Conservation (phyloP, 2,797 vertebrate genomes). For the Pteronotus mesoamericanus region DNA sequence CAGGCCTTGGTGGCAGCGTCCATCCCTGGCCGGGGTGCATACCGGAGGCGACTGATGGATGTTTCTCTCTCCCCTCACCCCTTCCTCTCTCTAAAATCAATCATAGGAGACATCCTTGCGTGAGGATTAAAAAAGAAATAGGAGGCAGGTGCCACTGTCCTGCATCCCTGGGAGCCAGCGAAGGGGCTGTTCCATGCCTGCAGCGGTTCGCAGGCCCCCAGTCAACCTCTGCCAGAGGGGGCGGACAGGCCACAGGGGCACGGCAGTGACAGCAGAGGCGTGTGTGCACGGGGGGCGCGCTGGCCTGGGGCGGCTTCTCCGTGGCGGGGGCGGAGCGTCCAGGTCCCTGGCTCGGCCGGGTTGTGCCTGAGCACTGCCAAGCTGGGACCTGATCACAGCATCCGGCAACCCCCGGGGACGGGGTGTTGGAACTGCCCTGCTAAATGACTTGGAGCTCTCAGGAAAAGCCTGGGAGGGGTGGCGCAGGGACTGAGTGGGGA, state of each 20-base stretch:
- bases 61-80: too few species aligned
- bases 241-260: slow-evolving; percentile 79
- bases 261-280: slow-evolving; percentile 28
- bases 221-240: slow-evolving; percentile 66
- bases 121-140: not conserved
- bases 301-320: slow-evolving; percentile 6
- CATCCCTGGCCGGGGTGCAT: too few species aligned
- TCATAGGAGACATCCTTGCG: too few species aligned
- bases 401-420: slow-evolving; percentile 29
- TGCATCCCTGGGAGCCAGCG: not conserved
- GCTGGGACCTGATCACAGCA: slow-evolving; percentile 36
- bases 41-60: too few species aligned
- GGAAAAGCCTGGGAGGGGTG: not conserved
- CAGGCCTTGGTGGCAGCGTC: too few species aligned
- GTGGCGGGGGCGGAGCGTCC: slow-evolving; percentile 24
- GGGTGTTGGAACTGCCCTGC: not conserved
- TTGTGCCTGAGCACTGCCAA: slow-evolving; percentile 11
- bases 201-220: slow-evolving; percentile 48
- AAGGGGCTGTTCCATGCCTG: slow-evolving; percentile 52
- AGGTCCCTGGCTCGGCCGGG: slow-evolving; percentile 30
- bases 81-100: too few species aligned
- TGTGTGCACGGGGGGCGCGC: not conserved
- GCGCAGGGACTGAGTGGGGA: not conserved
- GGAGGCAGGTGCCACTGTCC: slow-evolving; percentile 63
- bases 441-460: slow-evolving; percentile 26